Percentiles rank a stretch among this genome's conserved stretches.
Evolutionary conservation across 2,797 vertebrate species (phyloP).

Genomic region (Acanthiza pusilla): DNA sequence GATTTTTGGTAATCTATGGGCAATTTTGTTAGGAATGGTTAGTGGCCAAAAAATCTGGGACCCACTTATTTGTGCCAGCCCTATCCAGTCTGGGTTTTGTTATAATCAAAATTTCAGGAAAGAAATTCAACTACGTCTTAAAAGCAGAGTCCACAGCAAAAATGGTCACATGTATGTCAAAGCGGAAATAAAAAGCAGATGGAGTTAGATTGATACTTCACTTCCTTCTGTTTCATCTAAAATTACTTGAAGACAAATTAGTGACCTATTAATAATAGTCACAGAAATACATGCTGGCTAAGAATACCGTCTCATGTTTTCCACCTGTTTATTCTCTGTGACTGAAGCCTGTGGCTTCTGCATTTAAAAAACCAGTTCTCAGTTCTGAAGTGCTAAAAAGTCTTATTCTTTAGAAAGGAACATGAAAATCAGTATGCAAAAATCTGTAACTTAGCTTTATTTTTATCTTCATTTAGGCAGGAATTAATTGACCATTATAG

Average conservation of each 20-base stretch:
- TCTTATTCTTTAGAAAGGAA: neutral
- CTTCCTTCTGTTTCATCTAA: neutral
- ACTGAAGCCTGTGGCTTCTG: neutral
- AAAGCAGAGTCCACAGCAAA: neutral
- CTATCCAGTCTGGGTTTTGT: neutral
- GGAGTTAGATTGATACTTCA: neutral
- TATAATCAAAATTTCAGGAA: neutral
- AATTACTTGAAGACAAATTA: neutral
- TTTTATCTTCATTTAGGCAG: conserved; percentile 77
- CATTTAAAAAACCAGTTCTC: neutral
- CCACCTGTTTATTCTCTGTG: neutral
- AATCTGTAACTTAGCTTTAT: neutral
- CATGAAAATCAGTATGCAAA: neutral
- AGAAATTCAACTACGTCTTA: fast-evolving
- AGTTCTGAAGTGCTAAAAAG: neutral
- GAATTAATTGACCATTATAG: conserved; percentile 92
- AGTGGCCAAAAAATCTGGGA: neutral
- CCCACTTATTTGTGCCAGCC: neutral
- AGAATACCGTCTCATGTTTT: neutral
- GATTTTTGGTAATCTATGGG: neutral
- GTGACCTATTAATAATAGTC: neutral
- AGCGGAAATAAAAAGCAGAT: neutral
- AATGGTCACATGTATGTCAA: neutral
- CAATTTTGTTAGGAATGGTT: neutral
- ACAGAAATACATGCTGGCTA: neutral